Evolutionary conservation across 1,140 invertebrate species (phyloP).

Genomic region (Drosophila sturtevanti): DNA sequence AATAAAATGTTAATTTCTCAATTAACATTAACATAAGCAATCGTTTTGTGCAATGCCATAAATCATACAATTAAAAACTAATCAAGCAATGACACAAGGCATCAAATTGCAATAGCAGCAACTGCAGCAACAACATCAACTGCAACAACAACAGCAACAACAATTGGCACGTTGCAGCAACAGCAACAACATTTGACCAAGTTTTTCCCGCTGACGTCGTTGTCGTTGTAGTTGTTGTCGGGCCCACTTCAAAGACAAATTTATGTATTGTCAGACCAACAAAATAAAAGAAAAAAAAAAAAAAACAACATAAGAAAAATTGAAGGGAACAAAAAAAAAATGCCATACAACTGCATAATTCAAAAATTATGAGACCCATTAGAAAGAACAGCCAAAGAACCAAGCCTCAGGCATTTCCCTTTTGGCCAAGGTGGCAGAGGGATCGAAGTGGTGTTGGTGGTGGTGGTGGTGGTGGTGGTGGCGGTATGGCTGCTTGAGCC

Average conservation of each 20-base stretch:
- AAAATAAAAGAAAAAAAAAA: conserved; percentile 21
- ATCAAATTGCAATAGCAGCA: conserved; percentile 40
- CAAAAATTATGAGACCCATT: conserved; percentile 70
- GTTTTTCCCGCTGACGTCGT: conserved; percentile 16
- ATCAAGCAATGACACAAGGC: conserved; percentile 77
- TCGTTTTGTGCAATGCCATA: conserved; percentile 73
- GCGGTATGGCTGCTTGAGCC: background rate
- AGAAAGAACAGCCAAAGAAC: conserved; percentile 44
- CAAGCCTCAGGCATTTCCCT: conserved; percentile 44
- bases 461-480: background rate
- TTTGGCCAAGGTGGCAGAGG: conserved; percentile 16
- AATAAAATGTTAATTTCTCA: conserved; percentile 75
- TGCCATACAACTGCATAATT: conserved; percentile 61
- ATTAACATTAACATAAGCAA: conserved; percentile 71
- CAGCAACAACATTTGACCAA: conserved; percentile 46
- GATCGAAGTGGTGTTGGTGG: background rate
- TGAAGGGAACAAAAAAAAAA: conserved; percentile 17
- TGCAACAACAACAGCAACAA: conserved; percentile 41
- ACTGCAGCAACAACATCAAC: conserved; percentile 1
- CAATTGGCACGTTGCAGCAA: conserved; percentile 33
- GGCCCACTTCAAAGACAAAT: conserved; percentile 75
- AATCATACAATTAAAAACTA: conserved; percentile 81
- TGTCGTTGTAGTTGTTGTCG: conserved; percentile 46
- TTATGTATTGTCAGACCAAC: conserved; percentile 72
- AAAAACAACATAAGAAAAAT: conserved; percentile 21